Base-by-base conservation (phyloP, 2,888 invertebrate species). In the Cataglyphis cursor region DNA sequence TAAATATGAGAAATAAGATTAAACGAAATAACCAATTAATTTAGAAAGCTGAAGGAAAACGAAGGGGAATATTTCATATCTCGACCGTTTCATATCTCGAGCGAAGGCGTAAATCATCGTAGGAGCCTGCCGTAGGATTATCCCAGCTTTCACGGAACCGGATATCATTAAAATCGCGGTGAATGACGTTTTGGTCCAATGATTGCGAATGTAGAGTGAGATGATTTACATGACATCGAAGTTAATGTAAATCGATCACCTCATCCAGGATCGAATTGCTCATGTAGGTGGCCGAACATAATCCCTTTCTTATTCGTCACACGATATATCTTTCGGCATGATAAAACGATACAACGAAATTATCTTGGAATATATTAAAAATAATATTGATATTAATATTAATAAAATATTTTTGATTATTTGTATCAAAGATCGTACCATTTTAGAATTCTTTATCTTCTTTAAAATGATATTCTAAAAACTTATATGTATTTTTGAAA, bases 101-200 rank as follows among this genome's bases (percentile, higher is more conserved):
- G 28, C 12, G 41, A 54, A 70, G 28, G 28, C 81, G 78, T 81
- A 85, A 80, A 82, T 73, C 83, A 64, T 51, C 72, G 35, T 38
- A 21, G 12, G 41, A 28, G 66, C 61, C 62, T 78, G 35, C 57
- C 51, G 3, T 24, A 24, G 24, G 74, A 78, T 44, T 59, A 54
- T 64, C n/a, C 54, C 12, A 62, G 54, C 57, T 66, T 80, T 82
- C 44, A 38, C 38, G 64, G 24, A 18, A 28, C 70, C 76, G 62
- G 84, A 38, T 78, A 78, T 85, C 65, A 78, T 87, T 84, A 78
- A 65, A 83, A 82, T 88, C 81, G 48, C 78, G 62, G 62, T 59
- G 54, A 84, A 87, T 85, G 65, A 78, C 65, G 31, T 12, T 8
- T 35, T 59, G 85, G 51, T 81, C 54, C 68, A 44, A 44, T 54